Base-by-base conservation (phyloP, 2,888 invertebrate genomes). In the Aphodius granarius region DNA sequence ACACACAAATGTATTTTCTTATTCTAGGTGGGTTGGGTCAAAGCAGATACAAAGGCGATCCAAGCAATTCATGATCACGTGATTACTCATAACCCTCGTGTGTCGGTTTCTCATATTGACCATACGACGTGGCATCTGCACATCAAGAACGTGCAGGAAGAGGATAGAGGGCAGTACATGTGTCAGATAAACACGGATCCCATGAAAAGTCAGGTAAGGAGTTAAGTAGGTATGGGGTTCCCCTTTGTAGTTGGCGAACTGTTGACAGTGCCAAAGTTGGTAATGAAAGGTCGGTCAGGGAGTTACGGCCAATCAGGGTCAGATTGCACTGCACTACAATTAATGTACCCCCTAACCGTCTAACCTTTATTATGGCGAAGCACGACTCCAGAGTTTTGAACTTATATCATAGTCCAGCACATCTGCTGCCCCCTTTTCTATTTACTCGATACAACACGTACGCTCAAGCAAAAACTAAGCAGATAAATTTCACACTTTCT, bases 111-210 rank as follows among this genome's bases (percentile, higher is more conserved):
- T 43, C 96, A 95, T 86, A 92, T 92, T 84, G 96, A 96, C 84
- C 94, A 94, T 86, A 91, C 92, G 79, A 94, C 94, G 83, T 97
- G 97, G 97, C 95, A 95, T 88, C 90, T 97, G 78, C 95, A 95
- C 87, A 95, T 97, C 85, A 94, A 92, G 83, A 93, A 93, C 82
- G 94, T 95, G 1, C 94, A 95, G 83, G 94, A 94, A 85, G 95
- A 96, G 84, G 97, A 97, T 87, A 91, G 93, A 71, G 97, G 97
- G 23, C 92, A 93, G 81, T 97, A 97, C 88, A 96, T 96, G 96
- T 97, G 97, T 87, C 97, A 97, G 89, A 93, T 97, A 84, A 97
- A 97, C 89, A 97, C 97, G 18, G 95, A 96, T 88, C 97, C 97
- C 0, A 97, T 97, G 97, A 94, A 95, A 88, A 95, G 95, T 87